Evolutionary conservation across 2,113 vertebrate species (phyloP).

Genomic region (Seriola dumerili): DNA sequence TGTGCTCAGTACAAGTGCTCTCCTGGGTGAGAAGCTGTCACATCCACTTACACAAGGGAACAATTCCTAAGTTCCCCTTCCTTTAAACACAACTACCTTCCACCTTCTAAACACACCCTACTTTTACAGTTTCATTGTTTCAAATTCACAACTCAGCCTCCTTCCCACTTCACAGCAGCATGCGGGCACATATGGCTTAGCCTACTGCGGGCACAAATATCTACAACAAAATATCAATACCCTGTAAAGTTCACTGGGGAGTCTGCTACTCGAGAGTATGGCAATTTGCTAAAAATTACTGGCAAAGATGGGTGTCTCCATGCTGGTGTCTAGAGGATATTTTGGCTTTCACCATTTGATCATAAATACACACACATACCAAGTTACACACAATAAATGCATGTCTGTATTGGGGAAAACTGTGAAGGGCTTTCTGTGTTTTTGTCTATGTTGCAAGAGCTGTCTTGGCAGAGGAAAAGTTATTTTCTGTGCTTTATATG

Average conservation of each 20-base stretch:
- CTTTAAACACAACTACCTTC: constrained; percentile 55
- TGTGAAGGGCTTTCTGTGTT: constrained; percentile 43
- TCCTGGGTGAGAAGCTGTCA: constrained; percentile 82
- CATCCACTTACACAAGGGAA: constrained; percentile 79
- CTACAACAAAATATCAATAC: constrained; percentile 26
- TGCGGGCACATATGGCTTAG: background rate
- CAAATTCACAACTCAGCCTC: constrained; percentile 24
- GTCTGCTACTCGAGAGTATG: constrained; percentile 7
- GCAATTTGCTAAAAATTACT: constrained; percentile 41
- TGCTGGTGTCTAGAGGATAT: constrained; percentile 25
- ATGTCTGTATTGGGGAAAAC: background rate
- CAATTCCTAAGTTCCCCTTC: constrained; percentile 51
- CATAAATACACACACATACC: constrained; percentile 9
- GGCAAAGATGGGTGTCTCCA: constrained; percentile 15
- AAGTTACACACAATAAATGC: background rate
- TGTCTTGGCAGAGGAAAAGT: constrained; percentile 46
- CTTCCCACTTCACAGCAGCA: constrained; percentile 24
- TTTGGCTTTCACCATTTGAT: constrained; percentile 36
- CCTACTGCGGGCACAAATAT: constrained; percentile 23
- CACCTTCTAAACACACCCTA: constrained; percentile 39
- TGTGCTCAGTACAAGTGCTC: constrained; percentile 78
- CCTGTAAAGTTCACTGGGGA: constrained; percentile 25
- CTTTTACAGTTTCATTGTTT: constrained; percentile 36
- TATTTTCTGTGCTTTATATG: constrained; percentile 49
- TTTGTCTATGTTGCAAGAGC: constrained; percentile 39